Evolutionary conservation across 2,888 invertebrate genomes (phyloP).

Genomic region (Amblyjoppa fuscipennis): DNA sequence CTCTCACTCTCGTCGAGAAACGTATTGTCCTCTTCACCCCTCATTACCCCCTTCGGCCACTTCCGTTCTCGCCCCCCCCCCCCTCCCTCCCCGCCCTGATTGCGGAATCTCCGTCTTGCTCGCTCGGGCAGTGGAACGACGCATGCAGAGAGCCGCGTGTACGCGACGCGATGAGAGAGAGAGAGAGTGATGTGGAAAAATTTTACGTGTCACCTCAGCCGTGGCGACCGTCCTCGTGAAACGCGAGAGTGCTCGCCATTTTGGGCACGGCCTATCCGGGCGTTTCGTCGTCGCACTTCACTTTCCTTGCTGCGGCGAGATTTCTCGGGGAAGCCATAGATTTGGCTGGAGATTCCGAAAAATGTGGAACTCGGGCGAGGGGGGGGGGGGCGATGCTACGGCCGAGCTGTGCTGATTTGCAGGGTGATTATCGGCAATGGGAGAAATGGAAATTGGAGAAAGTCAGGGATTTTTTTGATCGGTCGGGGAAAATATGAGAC

Average conservation of each 20-base stretch:
- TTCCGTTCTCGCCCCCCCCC: conserved; percentile 1
- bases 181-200: conserved; percentile 39
- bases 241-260: conserved; percentile 57
- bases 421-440: too few species aligned
- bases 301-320: background rate
- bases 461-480: too few species aligned
- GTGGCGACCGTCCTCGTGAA: conserved; percentile 52
- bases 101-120: conserved; percentile 10
- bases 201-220: conserved; percentile 54
- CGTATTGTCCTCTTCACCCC: conserved; percentile 18
- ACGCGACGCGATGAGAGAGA: conserved; percentile 20
- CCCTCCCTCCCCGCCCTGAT: background rate
- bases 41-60: conserved; percentile 13
- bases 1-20: conserved; percentile 53
- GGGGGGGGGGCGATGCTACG: too few species aligned
- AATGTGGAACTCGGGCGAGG: too few species aligned
- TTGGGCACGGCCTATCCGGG: conserved; percentile 45
- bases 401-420: too few species aligned
- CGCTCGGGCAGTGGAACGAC: background rate
- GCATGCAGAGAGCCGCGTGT: conserved; percentile 25
- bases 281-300: conserved; percentile 25
- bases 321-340: background rate
- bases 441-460: too few species aligned
- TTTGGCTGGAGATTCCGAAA: too few species aligned
- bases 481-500: too few species aligned